phyloP scores from a whole-genome alignment of 2,113 vertebrate genomes.

The Xenus cinereus region DNA sequence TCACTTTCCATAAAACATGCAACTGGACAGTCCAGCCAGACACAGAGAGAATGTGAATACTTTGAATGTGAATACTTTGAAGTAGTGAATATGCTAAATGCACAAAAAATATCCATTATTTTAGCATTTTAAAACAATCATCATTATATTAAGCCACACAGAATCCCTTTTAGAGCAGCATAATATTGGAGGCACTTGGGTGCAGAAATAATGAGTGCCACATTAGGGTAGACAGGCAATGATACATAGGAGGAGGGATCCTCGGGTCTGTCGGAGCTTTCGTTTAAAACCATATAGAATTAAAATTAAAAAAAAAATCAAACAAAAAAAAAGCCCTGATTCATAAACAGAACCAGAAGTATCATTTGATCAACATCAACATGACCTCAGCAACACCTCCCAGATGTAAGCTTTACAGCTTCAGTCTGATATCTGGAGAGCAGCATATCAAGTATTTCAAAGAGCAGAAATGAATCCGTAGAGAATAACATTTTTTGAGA shows the following conservation, averaged over 20 bases:
- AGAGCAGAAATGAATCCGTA: neutral
- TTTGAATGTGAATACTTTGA: constrained; percentile 72
- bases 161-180: neutral
- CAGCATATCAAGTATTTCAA: constrained; percentile 9
- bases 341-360: neutral
- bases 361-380: neutral
- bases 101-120: constrained; percentile 7
- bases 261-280: neutral
- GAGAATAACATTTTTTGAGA: neutral
- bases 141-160: neutral
- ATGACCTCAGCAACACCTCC: neutral
- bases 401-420: neutral
- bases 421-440: neutral
- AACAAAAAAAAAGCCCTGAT: neutral
- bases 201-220: neutral
- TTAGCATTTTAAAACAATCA: neutral
- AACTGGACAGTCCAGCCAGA: constrained; percentile 62
- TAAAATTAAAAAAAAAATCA: neutral
- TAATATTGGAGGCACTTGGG: neutral
- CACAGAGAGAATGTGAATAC: constrained; percentile 52
- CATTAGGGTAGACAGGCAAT: neutral
- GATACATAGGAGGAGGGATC: neutral
- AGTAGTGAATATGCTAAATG: constrained; percentile 46
- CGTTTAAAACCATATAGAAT: neutral
- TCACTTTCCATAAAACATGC: constrained; percentile 73